Evolutionary conservation across 1,140 invertebrate species (phyloP).

Genomic region (Aphelenchoides besseyi): DNA sequence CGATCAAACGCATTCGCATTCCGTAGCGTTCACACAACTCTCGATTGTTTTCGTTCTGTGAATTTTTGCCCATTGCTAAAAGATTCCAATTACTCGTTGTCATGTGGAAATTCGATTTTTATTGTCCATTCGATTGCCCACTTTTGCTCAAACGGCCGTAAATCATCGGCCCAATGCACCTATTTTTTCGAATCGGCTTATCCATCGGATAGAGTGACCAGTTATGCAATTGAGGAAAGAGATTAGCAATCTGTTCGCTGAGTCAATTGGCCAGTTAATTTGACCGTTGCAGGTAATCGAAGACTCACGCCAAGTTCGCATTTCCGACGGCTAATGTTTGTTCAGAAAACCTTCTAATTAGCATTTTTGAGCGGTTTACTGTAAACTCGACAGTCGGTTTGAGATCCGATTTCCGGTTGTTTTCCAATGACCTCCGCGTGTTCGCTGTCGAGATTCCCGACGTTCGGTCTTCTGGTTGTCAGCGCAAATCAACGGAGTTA

Average conservation of each 20-base stretch:
- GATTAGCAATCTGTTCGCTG: neutral
- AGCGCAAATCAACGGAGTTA: no score
- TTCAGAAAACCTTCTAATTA: no score
- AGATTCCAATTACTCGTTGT: no score
- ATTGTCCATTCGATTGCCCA: neutral
- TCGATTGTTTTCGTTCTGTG: neutral
- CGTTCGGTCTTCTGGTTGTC: no score
- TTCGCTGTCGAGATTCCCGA: no score
- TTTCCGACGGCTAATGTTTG: no score
- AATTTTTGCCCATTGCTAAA: neutral
- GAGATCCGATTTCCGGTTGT: no score
- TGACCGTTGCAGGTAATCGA: no score
- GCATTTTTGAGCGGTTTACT: no score
- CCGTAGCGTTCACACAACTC: conserved; percentile 1
- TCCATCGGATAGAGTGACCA: neutral
- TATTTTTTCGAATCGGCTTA: neutral
- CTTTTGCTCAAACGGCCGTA: neutral
- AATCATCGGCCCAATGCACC: neutral
- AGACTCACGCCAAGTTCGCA: no score
- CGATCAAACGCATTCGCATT: neutral
- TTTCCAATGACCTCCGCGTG: no score
- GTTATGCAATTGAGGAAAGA: neutral
- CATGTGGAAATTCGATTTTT: neutral
- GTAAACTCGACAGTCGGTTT: no score
- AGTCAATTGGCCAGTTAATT: neutral